Evolutionary conservation across 1,140 invertebrate species (phyloP).

Genomic region (Drosophila virilis): DNA sequence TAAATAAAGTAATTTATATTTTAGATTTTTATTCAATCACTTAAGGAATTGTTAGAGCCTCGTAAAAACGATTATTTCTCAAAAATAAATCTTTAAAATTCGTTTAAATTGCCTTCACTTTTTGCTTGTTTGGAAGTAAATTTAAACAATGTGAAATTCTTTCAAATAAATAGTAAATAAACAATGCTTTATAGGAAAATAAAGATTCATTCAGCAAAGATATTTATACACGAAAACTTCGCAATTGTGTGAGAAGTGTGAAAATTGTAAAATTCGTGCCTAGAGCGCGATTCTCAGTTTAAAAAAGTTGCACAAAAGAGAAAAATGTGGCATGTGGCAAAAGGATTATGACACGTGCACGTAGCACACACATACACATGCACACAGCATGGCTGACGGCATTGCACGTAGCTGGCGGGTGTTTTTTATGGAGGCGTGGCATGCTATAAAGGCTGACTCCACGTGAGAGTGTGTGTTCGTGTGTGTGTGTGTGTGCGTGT

Average conservation of each 20-base stretch:
- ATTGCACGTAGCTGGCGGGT: slow-evolving; percentile 39
- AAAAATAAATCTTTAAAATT: no score
- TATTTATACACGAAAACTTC: slow-evolving; percentile 7
- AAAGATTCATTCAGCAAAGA: neutral
- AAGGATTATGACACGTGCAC: slow-evolving; percentile 56
- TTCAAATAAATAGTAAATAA: no score
- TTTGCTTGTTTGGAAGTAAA: no score
- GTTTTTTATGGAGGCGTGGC: slow-evolving; percentile 2
- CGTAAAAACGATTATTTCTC: no score
- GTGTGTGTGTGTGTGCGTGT: slow-evolving; percentile 6
- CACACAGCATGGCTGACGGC: slow-evolving; percentile 9
- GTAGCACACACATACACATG: slow-evolving; percentile 16
- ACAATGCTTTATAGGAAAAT: neutral
- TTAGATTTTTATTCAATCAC: no score
- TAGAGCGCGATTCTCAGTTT: neutral
- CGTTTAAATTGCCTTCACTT: no score
- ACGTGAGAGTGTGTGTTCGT: neutral
- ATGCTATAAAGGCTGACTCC: neutral
- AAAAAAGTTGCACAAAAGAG: slow-evolving; percentile 27
- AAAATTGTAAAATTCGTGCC: slow-evolving; percentile 14
- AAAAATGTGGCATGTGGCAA: slow-evolving; percentile 38
- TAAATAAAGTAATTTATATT: no score
- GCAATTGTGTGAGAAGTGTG: slow-evolving; percentile 23
- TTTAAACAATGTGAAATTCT: no score
- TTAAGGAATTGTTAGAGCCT: no score